A percentile compares a stretch with the other conserved stretches of the same genome.
phyloP scores from a whole-genome alignment of 2,797 vertebrate genomes.

The Lophotriccus pileatus region DNA sequence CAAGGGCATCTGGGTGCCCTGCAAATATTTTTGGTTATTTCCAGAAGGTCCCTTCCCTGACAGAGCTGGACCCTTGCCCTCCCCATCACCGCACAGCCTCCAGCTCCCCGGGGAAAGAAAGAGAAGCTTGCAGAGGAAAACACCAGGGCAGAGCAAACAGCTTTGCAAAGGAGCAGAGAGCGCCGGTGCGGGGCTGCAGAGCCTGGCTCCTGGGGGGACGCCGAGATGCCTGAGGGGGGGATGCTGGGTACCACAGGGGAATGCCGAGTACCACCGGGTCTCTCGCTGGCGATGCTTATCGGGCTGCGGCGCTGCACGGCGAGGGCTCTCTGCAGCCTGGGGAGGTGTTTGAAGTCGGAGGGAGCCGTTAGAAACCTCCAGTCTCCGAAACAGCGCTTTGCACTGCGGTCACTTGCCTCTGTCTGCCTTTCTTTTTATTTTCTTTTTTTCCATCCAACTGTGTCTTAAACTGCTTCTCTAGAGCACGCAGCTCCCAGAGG shows the following conservation, averaged over 20 bases:
- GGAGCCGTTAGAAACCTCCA: constrained; percentile 65
- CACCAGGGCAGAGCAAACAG: not conserved
- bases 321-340: constrained; percentile 35
- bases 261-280: not conserved
- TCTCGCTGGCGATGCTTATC: not conserved
- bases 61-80: not conserved
- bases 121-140: not conserved
- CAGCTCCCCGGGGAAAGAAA: not conserved
- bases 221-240: rapidly evolving
- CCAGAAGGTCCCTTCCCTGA: not conserved
- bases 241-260: not conserved
- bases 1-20: not conserved
- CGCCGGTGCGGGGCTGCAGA: not conserved
- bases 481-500: not conserved
- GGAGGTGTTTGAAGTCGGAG: constrained; percentile 56
- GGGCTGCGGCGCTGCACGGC: constrained; percentile 33
- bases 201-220: not conserved
- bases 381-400: not conserved
- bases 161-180: rapidly evolving
- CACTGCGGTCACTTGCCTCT: constrained; percentile 55
- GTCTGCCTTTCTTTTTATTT: not conserved
- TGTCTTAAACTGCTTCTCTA: constrained; percentile 62
- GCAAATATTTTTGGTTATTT: not conserved
- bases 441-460: not conserved
- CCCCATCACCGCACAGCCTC: not conserved